Base-by-base conservation (phyloP, 1,140 invertebrate species). In the Hycleus cichorii region DNA sequence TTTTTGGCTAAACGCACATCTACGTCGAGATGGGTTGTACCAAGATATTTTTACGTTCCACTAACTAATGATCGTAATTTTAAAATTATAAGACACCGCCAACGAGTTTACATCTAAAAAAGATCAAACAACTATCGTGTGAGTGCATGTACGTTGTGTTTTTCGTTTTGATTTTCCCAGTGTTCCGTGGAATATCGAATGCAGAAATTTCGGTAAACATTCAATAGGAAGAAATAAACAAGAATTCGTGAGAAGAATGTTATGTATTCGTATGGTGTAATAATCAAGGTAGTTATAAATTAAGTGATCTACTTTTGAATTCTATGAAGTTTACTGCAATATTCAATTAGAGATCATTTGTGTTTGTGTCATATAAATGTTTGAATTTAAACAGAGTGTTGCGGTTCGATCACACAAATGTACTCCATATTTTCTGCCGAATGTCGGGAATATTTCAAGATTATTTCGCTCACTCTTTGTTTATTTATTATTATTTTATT, bases 21-120 rank as follows among this genome's bases (percentile, higher is more conserved):
- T 47, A 55, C 52, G 43, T 55, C 44, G 52, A 46, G 43, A 55
- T 55, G 52, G 52, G 52, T 55, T 55, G 52, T 55, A 47, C 52
- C 44, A 55, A 55, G 52, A 55, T 55, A 55, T 55, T 55, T 55
- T 55, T 55, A 55, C 52, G 45, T 55, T 27, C 45, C 44, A 46
- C 52, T 39, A 44, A 38, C 39, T 47, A 55, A 46, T 55, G 52
- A 55, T 55, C n/a, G 52, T 43, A 55, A 55, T 55, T 55, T 55
- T 55, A 55, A 55, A 55, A 55, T 55, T 55, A 55, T 18, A 48
- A 55, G 52, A 9, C 52, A 55, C 52, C 44, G 52, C 44, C 44
- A 44, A 55, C 52, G 45, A 53, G 52, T 55, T 8, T 55, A 55
- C 52, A 55, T 46, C 42, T 40, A 27, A 53, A 53, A 18, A 18